phyloP scores from a whole-genome alignment of 2,113 vertebrate species.

The Galeopterus variegatus region DNA sequence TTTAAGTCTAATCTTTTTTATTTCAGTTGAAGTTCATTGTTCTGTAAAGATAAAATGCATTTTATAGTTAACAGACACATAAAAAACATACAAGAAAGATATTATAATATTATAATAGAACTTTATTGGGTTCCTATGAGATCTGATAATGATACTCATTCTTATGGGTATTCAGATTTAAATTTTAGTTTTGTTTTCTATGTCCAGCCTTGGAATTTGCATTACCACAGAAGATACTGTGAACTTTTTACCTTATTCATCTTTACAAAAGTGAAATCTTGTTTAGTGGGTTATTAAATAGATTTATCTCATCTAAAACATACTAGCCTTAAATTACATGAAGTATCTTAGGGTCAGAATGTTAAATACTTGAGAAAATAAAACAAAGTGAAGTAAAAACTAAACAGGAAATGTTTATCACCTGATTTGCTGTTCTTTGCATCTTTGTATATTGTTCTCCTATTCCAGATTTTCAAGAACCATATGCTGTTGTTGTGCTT shows the following conservation, averaged over 20 bases:
- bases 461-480: conserved; percentile 97
- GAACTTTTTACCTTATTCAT: conserved; percentile 19
- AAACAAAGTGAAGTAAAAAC: conserved; percentile 7
- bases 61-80: background rate
- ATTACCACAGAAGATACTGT: background rate
- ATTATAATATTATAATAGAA: background rate
- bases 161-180: background rate
- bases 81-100: background rate
- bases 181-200: conserved; percentile 33
- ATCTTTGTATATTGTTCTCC: conserved; percentile 56
- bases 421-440: background rate
- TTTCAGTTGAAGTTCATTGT: conserved; percentile 16
- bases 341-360: conserved; percentile 2
- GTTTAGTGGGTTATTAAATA: background rate
- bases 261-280: conserved; percentile 33
- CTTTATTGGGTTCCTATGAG: background rate
- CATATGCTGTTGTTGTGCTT: conserved; percentile 99
- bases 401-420: background rate
- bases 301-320: conserved; percentile 44
- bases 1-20: conserved; percentile 44
- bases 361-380: background rate
- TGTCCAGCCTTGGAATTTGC: background rate
- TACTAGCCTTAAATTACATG: background rate
- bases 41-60: background rate
- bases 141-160: background rate